phyloP scores from a whole-genome alignment of 2,888 invertebrate species.

The Limnephilus rhombicus region DNA sequence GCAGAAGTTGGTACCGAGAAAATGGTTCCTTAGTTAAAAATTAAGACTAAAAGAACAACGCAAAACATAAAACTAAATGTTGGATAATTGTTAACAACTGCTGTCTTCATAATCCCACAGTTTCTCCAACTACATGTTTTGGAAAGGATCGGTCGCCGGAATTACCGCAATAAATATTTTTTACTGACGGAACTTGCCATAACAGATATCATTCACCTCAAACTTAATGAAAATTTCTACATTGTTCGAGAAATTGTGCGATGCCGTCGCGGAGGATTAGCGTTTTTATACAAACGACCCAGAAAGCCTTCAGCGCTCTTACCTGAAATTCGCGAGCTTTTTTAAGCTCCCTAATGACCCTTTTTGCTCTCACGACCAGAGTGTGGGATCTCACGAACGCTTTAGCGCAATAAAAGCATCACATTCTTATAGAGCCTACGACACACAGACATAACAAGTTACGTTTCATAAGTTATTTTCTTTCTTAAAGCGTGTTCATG shows the following conservation, averaged over 20 bases:
- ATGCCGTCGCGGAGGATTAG: not conserved
- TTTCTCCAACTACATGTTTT: not conserved
- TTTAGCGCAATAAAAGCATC: slow-evolving; percentile 29
- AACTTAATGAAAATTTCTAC: slow-evolving; percentile 33
- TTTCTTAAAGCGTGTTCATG: not conserved
- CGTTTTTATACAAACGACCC: slow-evolving; percentile 21
- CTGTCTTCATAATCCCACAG: not conserved
- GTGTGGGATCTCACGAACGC: slow-evolving; percentile 22
- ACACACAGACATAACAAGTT: not conserved
- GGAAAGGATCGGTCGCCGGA: not conserved
- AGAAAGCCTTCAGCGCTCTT: slow-evolving; percentile 27
- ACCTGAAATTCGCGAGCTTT: slow-evolving; percentile 43
- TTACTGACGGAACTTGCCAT: not conserved
- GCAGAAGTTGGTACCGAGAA: not conserved
- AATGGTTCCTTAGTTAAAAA: not conserved
- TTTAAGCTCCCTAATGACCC: slow-evolving; percentile 40
- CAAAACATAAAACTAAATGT: not conserved
- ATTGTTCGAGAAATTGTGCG: slow-evolving; percentile 31
- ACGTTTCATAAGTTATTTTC: not conserved
- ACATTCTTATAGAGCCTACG: not conserved
- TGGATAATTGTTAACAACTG: not conserved
- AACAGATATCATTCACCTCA: slow-evolving; percentile 30
- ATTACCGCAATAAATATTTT: slow-evolving; percentile 20
- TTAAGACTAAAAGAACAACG: not conserved
- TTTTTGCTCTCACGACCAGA: slow-evolving; percentile 34